Conservation (phyloP, 2,888 invertebrate genomes). For the Galerucella nymphaeae region DNA sequence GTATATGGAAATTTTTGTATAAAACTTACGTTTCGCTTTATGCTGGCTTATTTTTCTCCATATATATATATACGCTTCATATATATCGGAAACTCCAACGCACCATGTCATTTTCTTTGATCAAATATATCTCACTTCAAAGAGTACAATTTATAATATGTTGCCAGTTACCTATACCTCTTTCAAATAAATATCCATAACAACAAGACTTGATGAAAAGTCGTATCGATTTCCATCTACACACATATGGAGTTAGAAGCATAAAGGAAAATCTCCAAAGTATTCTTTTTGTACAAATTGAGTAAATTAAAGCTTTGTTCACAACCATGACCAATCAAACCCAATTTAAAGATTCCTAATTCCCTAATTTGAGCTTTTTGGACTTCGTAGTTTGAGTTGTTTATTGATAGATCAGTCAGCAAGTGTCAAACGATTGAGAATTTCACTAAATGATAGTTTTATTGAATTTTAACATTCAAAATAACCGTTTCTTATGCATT, state of each 20-base stretch:
- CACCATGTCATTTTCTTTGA: slow-evolving; percentile 51
- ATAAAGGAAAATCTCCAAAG: neutral
- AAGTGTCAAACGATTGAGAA: too few species aligned
- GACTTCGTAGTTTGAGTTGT: too few species aligned
- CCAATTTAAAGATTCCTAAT: too few species aligned
- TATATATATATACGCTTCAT: slow-evolving; percentile 24
- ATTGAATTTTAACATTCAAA: too few species aligned
- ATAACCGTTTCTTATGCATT: too few species aligned
- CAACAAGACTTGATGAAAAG: slow-evolving; percentile 40
- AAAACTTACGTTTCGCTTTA: slow-evolving; percentile 3
- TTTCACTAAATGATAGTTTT: too few species aligned
- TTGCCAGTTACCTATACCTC: slow-evolving; percentile 38
- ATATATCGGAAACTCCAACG: slow-evolving; percentile 44
- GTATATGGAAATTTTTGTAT: neutral
- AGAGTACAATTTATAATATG: slow-evolving; percentile 46
- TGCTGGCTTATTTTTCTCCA: slow-evolving; percentile 25
- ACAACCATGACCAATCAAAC: neutral
- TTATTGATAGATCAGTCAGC: too few species aligned
- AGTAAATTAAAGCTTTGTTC: too few species aligned
- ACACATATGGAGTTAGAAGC: slow-evolving; percentile 1
- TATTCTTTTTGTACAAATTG: neutral
- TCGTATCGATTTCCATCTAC: slow-evolving; percentile 38
- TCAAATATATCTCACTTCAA: slow-evolving; percentile 49
- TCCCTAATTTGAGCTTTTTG: too few species aligned
- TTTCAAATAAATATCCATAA: slow-evolving; percentile 45